A percentile compares a stretch with the other conserved stretches of the same genome.
Evolutionary conservation across 2,888 invertebrate species (phyloP).

Genomic region (Cordylochernes scorpioides): DNA sequence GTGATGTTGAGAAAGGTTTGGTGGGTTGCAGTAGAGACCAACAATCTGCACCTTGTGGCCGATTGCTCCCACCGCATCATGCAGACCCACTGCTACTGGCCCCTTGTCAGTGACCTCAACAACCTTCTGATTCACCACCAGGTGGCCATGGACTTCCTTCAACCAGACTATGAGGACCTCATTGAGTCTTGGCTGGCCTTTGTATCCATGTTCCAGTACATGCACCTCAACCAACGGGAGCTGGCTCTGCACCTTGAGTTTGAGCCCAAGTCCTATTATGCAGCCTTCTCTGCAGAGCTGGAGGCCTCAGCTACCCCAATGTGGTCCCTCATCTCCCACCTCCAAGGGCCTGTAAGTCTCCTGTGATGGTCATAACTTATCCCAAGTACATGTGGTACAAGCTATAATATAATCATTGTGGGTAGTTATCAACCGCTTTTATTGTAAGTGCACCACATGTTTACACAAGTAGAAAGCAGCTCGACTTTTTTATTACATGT

Average conservation of each 20-base stretch:
- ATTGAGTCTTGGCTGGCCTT: slow-evolving; percentile 26
- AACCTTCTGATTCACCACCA: slow-evolving; percentile 78
- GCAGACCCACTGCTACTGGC: slow-evolving; percentile 97
- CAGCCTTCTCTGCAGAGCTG: slow-evolving; percentile 85
- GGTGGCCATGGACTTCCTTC: slow-evolving; percentile 60
- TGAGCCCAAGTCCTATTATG: slow-evolving; percentile 88
- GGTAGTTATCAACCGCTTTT: too few species aligned
- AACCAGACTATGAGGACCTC: background rate
- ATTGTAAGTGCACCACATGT: too few species aligned
- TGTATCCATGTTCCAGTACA: slow-evolving; percentile 21
- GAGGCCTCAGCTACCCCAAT: slow-evolving; percentile 91
- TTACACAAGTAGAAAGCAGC: too few species aligned
- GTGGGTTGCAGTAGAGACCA: too few species aligned
- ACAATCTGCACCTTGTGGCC: slow-evolving; percentile 62
- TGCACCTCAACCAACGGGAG: slow-evolving; percentile 86
- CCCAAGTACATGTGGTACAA: background rate
- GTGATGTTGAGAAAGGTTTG: too few species aligned
- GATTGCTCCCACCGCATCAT: slow-evolving; percentile 72
- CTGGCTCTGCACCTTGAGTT: slow-evolving; percentile 74
- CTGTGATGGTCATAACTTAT: too few species aligned
- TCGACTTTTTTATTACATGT: too few species aligned
- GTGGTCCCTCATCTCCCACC: slow-evolving; percentile 82
- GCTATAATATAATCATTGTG: slow-evolving; percentile 1
- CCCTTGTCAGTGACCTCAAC: slow-evolving; percentile 80
- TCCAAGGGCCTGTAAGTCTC: slow-evolving; percentile 35